These are phyloP conservation scores for Campoletis raptor DNA, from an alignment of 2,888 invertebrate species.

Conservation along the genomic window DNA sequence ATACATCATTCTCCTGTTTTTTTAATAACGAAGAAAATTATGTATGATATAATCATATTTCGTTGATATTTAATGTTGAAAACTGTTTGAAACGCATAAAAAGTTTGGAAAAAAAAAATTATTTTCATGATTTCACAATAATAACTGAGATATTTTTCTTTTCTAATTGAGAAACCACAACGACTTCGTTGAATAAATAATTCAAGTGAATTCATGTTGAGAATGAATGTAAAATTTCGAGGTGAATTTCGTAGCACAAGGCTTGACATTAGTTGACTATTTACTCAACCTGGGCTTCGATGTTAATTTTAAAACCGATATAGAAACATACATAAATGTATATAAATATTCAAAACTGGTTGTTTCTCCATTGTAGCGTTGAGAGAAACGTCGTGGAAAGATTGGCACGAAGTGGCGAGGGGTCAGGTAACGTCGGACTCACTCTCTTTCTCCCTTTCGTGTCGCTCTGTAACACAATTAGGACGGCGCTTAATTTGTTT, in stretches of 20 bases:
- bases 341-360: neutral
- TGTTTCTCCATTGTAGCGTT: conserved; percentile 10
- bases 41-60: too few relatives aligned
- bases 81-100: too few relatives aligned
- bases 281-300: neutral
- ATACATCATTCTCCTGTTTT: neutral
- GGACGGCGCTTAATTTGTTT: conserved; percentile 83
- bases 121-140: too few relatives aligned
- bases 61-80: too few relatives aligned
- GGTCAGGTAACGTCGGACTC: conserved; percentile 31
- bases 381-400: conserved; percentile 33
- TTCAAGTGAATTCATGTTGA: neutral
- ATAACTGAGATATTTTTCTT: too few relatives aligned
- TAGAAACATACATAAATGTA: neutral
- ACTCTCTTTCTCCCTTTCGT: conserved; percentile 1
- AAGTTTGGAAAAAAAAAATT: too few relatives aligned
- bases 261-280: neutral
- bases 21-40: too few relatives aligned
- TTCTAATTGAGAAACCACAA: too few relatives aligned
- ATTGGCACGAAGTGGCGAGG: neutral
- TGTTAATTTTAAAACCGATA: neutral
- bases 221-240: neutral
- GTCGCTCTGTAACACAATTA: conserved; percentile 82
- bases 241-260: neutral
- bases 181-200: neutral